A percentile compares a stretch with the other conserved stretches of the same genome.
Evolutionary conservation across 2,888 invertebrate species (phyloP).

Genomic region (Molanna angustata): DNA sequence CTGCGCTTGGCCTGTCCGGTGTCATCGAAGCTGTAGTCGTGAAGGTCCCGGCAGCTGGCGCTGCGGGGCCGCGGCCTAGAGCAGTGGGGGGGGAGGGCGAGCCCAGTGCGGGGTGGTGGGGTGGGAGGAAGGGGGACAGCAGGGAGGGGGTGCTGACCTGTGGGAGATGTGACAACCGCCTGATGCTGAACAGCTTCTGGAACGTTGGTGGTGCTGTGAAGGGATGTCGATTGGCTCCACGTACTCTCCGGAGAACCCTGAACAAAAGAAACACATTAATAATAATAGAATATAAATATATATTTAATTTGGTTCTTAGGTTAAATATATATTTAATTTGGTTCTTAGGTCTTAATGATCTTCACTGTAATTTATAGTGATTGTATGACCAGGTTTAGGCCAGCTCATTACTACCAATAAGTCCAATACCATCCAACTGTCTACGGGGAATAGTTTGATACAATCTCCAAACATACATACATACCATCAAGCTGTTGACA

Average conservation of each 20-base stretch:
- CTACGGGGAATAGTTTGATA: no score
- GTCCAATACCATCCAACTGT: no score
- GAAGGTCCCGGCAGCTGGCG: conserved; percentile 78
- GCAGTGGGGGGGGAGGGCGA: conserved; percentile 38
- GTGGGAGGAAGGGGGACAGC: conserved; percentile 37
- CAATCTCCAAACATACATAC: no score
- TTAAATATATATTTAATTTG: no score
- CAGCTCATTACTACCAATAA: no score
- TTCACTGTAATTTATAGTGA: no score
- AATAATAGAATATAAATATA: background rate
- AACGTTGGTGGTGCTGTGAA: conserved; percentile 42
- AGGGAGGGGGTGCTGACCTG: conserved; percentile 36
- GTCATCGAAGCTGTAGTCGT: conserved; percentile 73
- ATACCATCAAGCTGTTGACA: no score
- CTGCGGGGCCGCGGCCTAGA: conserved; percentile 70
- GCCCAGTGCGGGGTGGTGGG: conserved; percentile 34
- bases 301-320: no score
- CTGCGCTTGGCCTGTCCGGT: conserved; percentile 64
- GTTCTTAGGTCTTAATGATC: no score
- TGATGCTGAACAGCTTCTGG: conserved; percentile 22
- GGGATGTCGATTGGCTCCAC: conserved; percentile 50
- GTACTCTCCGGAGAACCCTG: conserved; percentile 56
- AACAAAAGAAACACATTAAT: background rate
- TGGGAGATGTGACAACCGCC: conserved; percentile 28
- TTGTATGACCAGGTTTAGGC: no score